These are phyloP conservation scores for Pseudomyrmex cubaensis DNA, from an alignment of 1,140 invertebrate species.

Conservation along the genomic window DNA sequence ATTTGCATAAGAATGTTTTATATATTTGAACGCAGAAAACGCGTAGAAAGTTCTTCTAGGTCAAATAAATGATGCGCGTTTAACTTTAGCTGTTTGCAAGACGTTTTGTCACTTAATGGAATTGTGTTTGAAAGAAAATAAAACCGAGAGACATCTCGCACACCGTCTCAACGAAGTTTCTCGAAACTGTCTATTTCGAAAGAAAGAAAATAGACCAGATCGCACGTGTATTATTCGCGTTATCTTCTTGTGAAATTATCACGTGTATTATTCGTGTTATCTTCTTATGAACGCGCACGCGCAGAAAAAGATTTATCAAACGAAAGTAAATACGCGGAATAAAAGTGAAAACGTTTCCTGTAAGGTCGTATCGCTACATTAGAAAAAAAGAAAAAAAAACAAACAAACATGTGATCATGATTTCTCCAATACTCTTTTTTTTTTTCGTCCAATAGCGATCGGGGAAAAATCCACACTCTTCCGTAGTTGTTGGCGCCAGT, in stretches of 20 bases:
- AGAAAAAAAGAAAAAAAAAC: conserved; percentile 43
- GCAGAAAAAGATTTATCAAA: not conserved
- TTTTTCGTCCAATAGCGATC: conserved; percentile 12
- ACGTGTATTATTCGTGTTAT: too few species aligned
- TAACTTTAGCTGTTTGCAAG: not conserved
- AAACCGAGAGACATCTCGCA: too few species aligned
- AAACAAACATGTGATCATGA: conserved; percentile 37
- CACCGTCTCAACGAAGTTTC: not conserved
- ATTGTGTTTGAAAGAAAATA: not conserved
- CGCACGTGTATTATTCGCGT: not conserved
- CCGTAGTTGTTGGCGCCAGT: conserved; percentile 10
- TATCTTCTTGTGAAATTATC: not conserved
- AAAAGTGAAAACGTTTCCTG: conserved; percentile 64
- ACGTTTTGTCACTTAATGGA: not conserved
- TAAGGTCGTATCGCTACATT: conserved; percentile 9
- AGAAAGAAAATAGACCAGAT: not conserved
- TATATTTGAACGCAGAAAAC: not conserved
- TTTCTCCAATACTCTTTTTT: conserved; percentile 61
- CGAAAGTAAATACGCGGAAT: conserved; percentile 3
- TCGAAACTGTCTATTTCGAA: not conserved
- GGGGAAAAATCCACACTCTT: conserved; percentile 32
- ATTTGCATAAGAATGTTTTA: conserved; percentile 37
- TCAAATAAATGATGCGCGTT: not conserved
- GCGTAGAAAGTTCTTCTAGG: not conserved
- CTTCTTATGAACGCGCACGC: not conserved